Conservation (phyloP, 2,888 invertebrate genomes). For the Leptopilina syphax region DNA sequence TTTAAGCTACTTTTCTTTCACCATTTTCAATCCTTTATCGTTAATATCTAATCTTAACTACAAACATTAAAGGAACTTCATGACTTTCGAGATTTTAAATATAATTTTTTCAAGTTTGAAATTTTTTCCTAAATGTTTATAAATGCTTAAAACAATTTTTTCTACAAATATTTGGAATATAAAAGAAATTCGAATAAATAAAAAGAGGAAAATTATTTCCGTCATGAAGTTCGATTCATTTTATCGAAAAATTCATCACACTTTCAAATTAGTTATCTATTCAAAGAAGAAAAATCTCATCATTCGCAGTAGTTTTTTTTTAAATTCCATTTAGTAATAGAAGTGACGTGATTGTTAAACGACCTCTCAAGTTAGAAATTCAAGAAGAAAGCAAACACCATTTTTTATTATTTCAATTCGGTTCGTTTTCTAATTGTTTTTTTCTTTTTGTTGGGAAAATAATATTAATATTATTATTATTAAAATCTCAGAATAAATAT, state of each 20-base stretch:
- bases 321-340: too few relatives aligned
- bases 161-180: too few relatives aligned
- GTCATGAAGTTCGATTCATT: background rate
- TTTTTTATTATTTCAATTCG: slow-evolving; percentile 10
- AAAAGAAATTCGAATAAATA: too few relatives aligned
- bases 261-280: too few relatives aligned
- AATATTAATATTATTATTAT: background rate
- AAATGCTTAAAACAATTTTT: too few relatives aligned
- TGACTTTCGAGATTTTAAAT: background rate
- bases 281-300: too few relatives aligned
- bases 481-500: background rate
- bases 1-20: background rate
- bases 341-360: slow-evolving; percentile 33
- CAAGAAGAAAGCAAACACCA: slow-evolving; percentile 41
- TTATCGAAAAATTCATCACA: too few relatives aligned
- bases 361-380: slow-evolving; percentile 26
- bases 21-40: background rate
- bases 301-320: too few relatives aligned
- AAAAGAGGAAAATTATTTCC: too few relatives aligned
- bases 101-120: too few relatives aligned
- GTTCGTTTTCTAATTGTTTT: background rate
- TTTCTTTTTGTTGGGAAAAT: too few relatives aligned
- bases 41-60: background rate
- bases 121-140: too few relatives aligned
- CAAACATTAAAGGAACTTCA: background rate